Evolutionary conservation across 92 coral and sea anemone genomes (phyloP).

Genomic region (Virgularia gustaviana): DNA sequence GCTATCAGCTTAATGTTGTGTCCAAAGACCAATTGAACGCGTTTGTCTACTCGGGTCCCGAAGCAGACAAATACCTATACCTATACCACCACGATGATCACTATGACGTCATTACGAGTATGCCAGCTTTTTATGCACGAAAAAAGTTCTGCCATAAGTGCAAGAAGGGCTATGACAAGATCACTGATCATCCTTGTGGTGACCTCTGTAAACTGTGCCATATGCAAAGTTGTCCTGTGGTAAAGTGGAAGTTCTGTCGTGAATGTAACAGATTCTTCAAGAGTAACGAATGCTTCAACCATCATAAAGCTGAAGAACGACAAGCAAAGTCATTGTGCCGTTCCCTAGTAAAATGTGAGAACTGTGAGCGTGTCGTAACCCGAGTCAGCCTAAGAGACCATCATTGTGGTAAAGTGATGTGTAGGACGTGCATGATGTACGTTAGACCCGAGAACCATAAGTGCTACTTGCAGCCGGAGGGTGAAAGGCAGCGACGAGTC

Average conservation of each 20-base stretch:
- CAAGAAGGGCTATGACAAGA: slow-evolving; percentile 45
- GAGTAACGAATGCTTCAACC: slow-evolving; percentile 28
- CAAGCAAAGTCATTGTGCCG: slow-evolving; percentile 8
- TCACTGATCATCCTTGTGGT: slow-evolving; percentile 31
- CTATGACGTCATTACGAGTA: slow-evolving; percentile 53
- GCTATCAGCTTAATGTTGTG: slow-evolving; percentile 6
- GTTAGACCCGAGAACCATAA: slow-evolving; percentile 7
- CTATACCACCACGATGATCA: slow-evolving; percentile 36
- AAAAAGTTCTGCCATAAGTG: slow-evolving; percentile 49
- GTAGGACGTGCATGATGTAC: slow-evolving; percentile 8
- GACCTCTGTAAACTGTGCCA: slow-evolving; percentile 32
- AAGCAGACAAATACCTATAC: slow-evolving; percentile 45
- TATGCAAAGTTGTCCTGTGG: slow-evolving; percentile 5
- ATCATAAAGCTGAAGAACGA: slow-evolving; percentile 16
- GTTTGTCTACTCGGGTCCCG: slow-evolving; percentile 55
- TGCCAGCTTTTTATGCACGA: slow-evolving; percentile 45
- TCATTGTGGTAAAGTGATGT: slow-evolving; percentile 25
- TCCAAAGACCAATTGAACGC: slow-evolving; percentile 44
- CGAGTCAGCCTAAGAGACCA: slow-evolving; percentile 26
- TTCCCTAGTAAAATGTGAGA: slow-evolving; percentile 13
- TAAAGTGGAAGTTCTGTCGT: slow-evolving; percentile 23
- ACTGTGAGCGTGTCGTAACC: slow-evolving; percentile 14
- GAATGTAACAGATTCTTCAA: slow-evolving; percentile 37
- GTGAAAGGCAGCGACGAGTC: not conserved
- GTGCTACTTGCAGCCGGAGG: slow-evolving; percentile 20